Evolutionary conservation across 2,888 invertebrate genomes (phyloP).

Genomic region (Pocota personata): DNA sequence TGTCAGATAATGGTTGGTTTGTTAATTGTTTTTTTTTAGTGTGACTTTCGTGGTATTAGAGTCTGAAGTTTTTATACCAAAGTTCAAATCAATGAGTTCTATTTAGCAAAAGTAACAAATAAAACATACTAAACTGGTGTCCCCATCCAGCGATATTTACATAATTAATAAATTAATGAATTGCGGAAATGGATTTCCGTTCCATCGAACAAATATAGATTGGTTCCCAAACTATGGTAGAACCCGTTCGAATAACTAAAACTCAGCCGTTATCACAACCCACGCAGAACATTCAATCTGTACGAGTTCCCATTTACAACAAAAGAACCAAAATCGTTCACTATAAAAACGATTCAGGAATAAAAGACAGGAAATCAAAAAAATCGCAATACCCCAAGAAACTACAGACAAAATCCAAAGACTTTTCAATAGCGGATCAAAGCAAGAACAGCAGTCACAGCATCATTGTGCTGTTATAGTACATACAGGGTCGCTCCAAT

Average conservation of each 20-base stretch:
- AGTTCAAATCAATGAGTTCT: too few relatives aligned
- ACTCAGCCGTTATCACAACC: slow-evolving; percentile 24
- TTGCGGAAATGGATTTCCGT: slow-evolving; percentile 36
- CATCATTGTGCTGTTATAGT: slow-evolving; percentile 17
- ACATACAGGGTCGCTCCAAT: slow-evolving; percentile 27
- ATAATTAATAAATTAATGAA: not conserved
- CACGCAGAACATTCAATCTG: slow-evolving; percentile 10
- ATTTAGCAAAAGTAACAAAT: too few relatives aligned
- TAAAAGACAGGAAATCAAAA: slow-evolving; percentile 70
- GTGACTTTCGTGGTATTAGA: too few relatives aligned
- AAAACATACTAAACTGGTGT: too few relatives aligned
- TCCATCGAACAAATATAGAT: not conserved
- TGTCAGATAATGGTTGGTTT: too few relatives aligned
- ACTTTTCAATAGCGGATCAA: slow-evolving; percentile 43
- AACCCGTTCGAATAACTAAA: not conserved
- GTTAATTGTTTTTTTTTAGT: too few relatives aligned
- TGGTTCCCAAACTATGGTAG: not conserved
- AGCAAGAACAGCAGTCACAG: slow-evolving; percentile 44
- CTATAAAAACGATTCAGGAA: slow-evolving; percentile 29
- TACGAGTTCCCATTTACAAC: not conserved
- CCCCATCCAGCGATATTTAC: not conserved
- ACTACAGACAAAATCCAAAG: slow-evolving; percentile 34
- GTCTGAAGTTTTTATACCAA: too few relatives aligned
- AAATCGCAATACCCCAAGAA: slow-evolving; percentile 39
- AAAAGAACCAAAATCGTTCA: slow-evolving; percentile 37